Evolutionary conservation across 2,888 invertebrate species (phyloP).

Genomic region (Eulithis testata): DNA sequence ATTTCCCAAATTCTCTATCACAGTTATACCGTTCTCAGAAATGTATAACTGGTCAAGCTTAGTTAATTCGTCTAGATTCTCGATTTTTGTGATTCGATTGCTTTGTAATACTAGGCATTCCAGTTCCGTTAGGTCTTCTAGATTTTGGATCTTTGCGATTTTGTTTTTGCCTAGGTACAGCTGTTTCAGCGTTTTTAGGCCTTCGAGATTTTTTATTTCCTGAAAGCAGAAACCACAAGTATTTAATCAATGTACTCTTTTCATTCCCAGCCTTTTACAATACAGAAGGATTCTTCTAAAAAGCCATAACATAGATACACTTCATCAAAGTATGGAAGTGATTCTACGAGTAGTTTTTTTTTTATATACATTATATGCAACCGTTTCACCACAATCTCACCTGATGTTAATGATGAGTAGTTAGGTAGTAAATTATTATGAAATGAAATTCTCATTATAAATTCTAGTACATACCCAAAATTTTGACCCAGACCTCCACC

Average conservation of each 20-base stretch:
- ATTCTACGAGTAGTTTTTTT: too few relatives aligned
- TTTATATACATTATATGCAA: too few relatives aligned
- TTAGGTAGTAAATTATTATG: too few relatives aligned
- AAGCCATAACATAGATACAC: too few relatives aligned
- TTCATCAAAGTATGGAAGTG: too few relatives aligned
- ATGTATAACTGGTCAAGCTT: slow-evolving; percentile 95
- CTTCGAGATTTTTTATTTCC: slow-evolving; percentile 94
- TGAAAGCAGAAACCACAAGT: slow-evolving; percentile 60
- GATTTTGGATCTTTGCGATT: slow-evolving; percentile 93
- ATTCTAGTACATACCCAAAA: too few relatives aligned
- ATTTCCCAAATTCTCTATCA: slow-evolving; percentile 90
- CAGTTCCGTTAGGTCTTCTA: slow-evolving; percentile 89
- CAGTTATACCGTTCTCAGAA: slow-evolving; percentile 95
- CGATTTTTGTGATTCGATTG: slow-evolving; percentile 94
- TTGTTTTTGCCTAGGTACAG: slow-evolving; percentile 98
- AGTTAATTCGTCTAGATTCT: slow-evolving; percentile 90
- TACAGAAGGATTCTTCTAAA: too few relatives aligned
- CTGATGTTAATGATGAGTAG: too few relatives aligned
- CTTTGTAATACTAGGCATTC: slow-evolving; percentile 94
- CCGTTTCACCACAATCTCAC: too few relatives aligned
- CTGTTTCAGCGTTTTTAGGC: slow-evolving; percentile 89
- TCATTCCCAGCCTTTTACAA: too few relatives aligned
- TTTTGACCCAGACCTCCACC: too few relatives aligned
- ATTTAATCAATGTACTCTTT: neutral
- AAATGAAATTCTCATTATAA: too few relatives aligned